Evolutionary conservation across 2,113 vertebrate genomes (phyloP).

Genomic region (Tetrax tetrax): DNA sequence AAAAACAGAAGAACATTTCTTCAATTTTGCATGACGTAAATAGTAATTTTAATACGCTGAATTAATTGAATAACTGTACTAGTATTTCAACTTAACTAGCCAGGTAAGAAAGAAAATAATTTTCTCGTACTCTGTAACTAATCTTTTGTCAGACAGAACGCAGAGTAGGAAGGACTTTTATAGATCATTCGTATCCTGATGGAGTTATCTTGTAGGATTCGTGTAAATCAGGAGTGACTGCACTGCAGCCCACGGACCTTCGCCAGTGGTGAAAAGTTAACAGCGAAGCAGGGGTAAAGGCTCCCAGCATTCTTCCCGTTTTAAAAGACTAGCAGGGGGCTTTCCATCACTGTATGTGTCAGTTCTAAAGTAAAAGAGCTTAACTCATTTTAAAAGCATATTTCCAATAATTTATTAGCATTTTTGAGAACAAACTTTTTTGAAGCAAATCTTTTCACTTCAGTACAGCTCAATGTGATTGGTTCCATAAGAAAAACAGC

Average conservation of each 20-base stretch:
- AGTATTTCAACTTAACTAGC: background rate
- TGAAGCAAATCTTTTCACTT: background rate
- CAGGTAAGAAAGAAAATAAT: conserved; percentile 3
- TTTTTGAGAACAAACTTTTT: background rate
- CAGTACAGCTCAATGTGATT: background rate
- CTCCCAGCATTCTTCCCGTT: background rate
- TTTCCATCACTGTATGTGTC: background rate
- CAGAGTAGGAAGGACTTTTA: background rate
- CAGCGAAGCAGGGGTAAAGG: background rate
- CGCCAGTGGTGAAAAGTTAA: conserved; percentile 3
- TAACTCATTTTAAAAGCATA: background rate
- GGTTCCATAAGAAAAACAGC: background rate
- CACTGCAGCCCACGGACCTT: conserved; percentile 35
- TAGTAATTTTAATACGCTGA: background rate
- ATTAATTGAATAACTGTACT: background rate
- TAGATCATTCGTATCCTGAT: background rate
- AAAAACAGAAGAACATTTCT: conserved; percentile 41
- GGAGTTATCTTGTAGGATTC: background rate
- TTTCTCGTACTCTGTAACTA: background rate
- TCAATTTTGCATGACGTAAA: background rate
- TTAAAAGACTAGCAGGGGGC: background rate
- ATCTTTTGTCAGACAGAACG: background rate
- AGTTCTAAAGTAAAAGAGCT: background rate
- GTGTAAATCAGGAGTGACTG: conserved; percentile 29
- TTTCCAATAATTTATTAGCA: conserved; percentile 6